These are phyloP conservation scores for Propsilocerus akamusi DNA, from an alignment of 1,140 invertebrate genomes.

Conservation along the genomic window DNA sequence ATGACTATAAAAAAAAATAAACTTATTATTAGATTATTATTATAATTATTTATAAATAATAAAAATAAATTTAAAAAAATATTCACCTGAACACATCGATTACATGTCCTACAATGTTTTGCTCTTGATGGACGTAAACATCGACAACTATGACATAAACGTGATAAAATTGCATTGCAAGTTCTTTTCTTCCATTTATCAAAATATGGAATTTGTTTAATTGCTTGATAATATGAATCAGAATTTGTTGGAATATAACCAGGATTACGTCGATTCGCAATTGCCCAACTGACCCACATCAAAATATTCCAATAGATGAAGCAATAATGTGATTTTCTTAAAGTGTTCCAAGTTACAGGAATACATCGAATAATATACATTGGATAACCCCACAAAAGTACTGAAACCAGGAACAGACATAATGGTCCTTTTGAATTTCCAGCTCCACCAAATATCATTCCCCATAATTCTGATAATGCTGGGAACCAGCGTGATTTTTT, in stretches of 20 bases:
- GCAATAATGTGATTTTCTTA: constrained; percentile 67
- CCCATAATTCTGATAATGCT: constrained; percentile 71
- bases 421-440: constrained; percentile 77
- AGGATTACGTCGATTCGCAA: constrained; percentile 71
- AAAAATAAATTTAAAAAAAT: background rate
- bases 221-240: constrained; percentile 72
- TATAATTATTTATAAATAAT: too few relatives aligned
- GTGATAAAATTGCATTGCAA: constrained; percentile 54
- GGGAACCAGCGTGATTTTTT: constrained; percentile 66
- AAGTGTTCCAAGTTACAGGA: constrained; percentile 75
- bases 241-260: constrained; percentile 77
- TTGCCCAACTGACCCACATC: constrained; percentile 86
- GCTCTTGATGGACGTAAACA: constrained; percentile 69
- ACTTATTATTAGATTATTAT: too few relatives aligned
- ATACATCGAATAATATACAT: constrained; percentile 80
- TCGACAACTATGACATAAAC: constrained; percentile 78
- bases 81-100: constrained; percentile 55
- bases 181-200: constrained; percentile 69
- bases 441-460: constrained; percentile 72
- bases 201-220: constrained; percentile 75
- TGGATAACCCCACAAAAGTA: constrained; percentile 79
- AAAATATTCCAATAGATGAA: constrained; percentile 78
- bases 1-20: constrained; percentile 30
- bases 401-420: constrained; percentile 65
- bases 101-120: constrained; percentile 83